These are phyloP conservation scores for Monomorium pharaonis DNA, from an alignment of 1,140 invertebrate species.

Conservation along the genomic window DNA sequence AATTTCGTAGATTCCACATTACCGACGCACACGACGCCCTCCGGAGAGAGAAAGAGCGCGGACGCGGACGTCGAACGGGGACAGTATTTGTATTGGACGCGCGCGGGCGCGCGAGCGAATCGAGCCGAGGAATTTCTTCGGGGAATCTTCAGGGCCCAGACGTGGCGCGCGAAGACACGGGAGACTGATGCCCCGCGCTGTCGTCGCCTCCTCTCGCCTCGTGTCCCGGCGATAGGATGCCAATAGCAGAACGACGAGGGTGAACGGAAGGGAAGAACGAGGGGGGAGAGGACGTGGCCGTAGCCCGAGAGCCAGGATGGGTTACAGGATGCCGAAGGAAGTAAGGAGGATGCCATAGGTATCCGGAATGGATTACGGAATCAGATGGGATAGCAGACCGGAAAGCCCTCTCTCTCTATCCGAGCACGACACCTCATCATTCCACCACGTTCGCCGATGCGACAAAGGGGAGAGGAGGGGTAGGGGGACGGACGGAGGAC, in stretches of 20 bases:
- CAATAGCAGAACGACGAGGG: conserved; percentile 12
- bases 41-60: conserved; percentile 33
- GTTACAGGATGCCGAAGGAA: conserved; percentile 41
- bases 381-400: conserved; percentile 76
- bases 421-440: conserved; percentile 77
- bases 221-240: conserved; percentile 50
- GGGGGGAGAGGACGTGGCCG: background rate
- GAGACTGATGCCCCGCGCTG: conserved; percentile 74
- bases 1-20: conserved; percentile 74
- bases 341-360: conserved; percentile 65
- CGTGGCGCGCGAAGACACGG: conserved; percentile 73
- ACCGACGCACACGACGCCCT: conserved; percentile 40
- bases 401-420: conserved; percentile 69
- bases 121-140: conserved; percentile 78
- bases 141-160: conserved; percentile 73
- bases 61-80: conserved; percentile 57
- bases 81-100: conserved; percentile 77
- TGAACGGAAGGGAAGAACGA: conserved; percentile 33
- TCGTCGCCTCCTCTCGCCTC: conserved; percentile 56
- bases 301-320: conserved; percentile 17
- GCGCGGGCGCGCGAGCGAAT: conserved; percentile 68
- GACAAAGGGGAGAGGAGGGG: background rate
- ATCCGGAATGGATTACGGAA: conserved; percentile 80
- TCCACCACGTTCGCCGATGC: conserved; percentile 73
- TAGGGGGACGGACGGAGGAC: background rate